phyloP scores from a whole-genome alignment of 2,797 vertebrate genomes.

The Natrix natrix region DNA sequence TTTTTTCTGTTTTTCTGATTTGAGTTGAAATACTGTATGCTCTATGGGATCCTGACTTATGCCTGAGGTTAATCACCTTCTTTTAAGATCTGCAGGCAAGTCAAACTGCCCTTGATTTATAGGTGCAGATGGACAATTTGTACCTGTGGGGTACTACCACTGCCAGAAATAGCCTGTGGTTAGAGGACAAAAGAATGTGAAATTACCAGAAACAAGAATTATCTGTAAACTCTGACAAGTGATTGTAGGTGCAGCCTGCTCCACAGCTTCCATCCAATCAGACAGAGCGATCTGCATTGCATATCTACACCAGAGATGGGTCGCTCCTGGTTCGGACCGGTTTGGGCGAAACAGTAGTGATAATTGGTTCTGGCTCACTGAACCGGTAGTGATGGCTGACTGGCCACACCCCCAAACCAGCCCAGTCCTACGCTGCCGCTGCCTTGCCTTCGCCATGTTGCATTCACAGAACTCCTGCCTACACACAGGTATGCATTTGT shows the following conservation, averaged over 20 bases:
- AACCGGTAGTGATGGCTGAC: no score
- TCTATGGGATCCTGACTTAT: not conserved
- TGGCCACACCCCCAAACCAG: no score
- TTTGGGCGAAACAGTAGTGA: no score
- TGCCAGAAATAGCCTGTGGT: slow-evolving; percentile 8
- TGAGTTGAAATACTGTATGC: not conserved
- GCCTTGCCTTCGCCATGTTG: no score
- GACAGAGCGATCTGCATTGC: not conserved
- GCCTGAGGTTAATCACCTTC: slow-evolving; percentile 9
- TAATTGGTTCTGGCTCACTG: no score
- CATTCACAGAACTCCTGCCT: no score
- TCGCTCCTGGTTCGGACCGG: no score
- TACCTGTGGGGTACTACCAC: not conserved
- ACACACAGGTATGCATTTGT: no score
- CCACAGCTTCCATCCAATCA: not conserved
- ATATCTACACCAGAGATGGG: not conserved
- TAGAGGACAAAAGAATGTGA: not conserved
- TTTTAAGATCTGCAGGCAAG: not conserved
- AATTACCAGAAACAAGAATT: not conserved
- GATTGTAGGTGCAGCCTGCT: not conserved
- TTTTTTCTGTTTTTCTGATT: not conserved
- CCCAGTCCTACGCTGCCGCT: no score
- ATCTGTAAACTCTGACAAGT: not conserved
- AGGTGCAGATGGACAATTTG: not conserved
- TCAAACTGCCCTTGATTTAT: slow-evolving; percentile 1